These are phyloP conservation scores for Illadopsis cleaveri DNA, from an alignment of 2,113 vertebrate species.

Conservation along the genomic window DNA sequence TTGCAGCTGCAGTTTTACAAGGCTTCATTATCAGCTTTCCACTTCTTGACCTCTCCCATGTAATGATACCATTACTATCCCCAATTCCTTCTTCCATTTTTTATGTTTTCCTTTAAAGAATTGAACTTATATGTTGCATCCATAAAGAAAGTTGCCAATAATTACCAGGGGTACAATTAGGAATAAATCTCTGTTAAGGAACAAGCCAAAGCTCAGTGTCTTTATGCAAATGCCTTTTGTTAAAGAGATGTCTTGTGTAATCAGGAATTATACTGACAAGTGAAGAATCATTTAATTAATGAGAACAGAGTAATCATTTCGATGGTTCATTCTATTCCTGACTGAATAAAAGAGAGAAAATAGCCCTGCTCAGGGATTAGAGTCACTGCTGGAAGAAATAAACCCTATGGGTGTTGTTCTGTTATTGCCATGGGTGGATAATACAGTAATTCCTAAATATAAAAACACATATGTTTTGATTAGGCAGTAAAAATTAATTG, in stretches of 20 bases:
- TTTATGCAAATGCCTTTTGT: constrained; percentile 46
- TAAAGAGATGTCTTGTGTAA: constrained; percentile 47
- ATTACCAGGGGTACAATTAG: constrained; percentile 36
- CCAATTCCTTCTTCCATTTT: neutral
- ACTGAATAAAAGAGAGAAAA: constrained; percentile 24
- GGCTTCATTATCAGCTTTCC: neutral
- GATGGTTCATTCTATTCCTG: neutral
- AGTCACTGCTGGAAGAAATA: neutral
- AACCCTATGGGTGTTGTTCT: neutral
- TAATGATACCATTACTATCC: neutral
- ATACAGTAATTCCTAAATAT: neutral
- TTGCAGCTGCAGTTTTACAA: neutral
- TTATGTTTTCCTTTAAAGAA: constrained; percentile 24
- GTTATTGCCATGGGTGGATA: neutral
- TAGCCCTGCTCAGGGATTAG: neutral
- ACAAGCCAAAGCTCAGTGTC: constrained; percentile 22
- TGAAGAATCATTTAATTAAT: constrained; percentile 61
- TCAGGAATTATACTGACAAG: constrained; percentile 64
- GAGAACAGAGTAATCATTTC: constrained; percentile 36
- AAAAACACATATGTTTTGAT: neutral
- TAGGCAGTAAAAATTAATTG: neutral
- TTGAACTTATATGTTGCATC: neutral
- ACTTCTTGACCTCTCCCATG: neutral
- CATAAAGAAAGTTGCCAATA: constrained; percentile 39
- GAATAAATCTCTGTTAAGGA: constrained; percentile 38